A percentile compares a stretch with the other conserved stretches of the same genome.
Evolutionary conservation across 2,113 vertebrate species (phyloP).

Genomic region (Gymnocephalus cernua): DNA sequence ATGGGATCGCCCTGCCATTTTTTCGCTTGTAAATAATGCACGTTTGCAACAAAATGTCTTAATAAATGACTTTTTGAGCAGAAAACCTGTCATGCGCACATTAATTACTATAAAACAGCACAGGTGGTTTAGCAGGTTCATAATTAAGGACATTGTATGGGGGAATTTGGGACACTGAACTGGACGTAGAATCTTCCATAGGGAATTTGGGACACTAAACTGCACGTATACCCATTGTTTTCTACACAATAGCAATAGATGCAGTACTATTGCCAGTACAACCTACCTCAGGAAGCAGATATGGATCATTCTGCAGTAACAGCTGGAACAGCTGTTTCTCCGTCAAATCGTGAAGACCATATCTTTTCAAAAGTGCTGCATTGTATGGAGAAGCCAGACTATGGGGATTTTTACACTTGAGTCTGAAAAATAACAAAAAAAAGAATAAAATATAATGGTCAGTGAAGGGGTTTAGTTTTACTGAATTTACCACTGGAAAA

Average conservation of each 20-base stretch:
- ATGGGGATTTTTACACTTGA: constrained; percentile 81
- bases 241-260: neutral
- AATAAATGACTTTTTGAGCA: no score
- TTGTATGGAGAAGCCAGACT: constrained; percentile 66
- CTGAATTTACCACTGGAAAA: neutral
- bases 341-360: constrained; percentile 60
- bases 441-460: neutral
- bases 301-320: constrained; percentile 83
- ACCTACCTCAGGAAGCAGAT: constrained; percentile 83
- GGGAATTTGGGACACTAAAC: no score
- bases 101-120: no score
- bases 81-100: no score
- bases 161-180: no score
- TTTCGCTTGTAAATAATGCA: no score
- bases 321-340: constrained; percentile 80
- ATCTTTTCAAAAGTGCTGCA: constrained; percentile 43
- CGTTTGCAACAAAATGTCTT: no score
- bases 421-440: constrained; percentile 61
- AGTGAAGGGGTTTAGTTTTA: neutral
- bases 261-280: neutral
- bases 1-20: no score
- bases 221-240: no score
- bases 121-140: no score
- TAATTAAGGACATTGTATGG: no score
- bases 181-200: no score